A percentile compares a stretch with the other conserved stretches of the same genome.
Evolutionary conservation across 2,113 vertebrate genomes (phyloP).

Genomic region (Gnathonemus longibarbis): DNA sequence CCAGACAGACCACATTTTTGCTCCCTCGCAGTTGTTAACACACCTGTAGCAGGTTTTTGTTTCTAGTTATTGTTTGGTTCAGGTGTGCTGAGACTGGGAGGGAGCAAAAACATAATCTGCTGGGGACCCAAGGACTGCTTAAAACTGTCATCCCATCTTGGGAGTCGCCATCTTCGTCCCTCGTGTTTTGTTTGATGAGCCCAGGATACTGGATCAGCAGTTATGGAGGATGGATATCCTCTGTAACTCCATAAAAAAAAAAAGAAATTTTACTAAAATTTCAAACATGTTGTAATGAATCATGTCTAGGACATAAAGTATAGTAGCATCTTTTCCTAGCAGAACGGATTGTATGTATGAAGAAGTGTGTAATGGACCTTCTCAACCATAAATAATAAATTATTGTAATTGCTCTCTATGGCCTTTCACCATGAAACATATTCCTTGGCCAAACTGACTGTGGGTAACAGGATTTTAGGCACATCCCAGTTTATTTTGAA

Average conservation of each 20-base stretch:
- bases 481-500: background rate
- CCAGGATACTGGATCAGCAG: background rate
- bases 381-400: background rate
- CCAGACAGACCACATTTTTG: background rate
- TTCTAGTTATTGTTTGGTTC: background rate
- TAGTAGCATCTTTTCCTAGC: background rate
- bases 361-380: background rate
- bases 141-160: background rate
- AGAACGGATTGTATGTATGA: background rate
- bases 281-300: background rate
- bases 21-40: background rate
- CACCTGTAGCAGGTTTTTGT: background rate
- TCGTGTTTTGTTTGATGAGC: background rate
- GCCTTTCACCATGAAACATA: background rate
- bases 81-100: background rate
- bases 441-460: background rate
- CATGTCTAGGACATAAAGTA: background rate
- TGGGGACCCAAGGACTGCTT: background rate
- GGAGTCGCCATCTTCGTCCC: background rate
- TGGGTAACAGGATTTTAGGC: background rate
- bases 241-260: background rate
- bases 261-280: background rate
- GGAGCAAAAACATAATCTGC: background rate
- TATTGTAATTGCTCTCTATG: background rate
- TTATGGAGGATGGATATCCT: background rate